Evolutionary conservation across 1,140 invertebrate genomes (phyloP), one percentile per base, ranked within the genome.

Genomic region (Leptinotarsa undecemlineata): DNA sequence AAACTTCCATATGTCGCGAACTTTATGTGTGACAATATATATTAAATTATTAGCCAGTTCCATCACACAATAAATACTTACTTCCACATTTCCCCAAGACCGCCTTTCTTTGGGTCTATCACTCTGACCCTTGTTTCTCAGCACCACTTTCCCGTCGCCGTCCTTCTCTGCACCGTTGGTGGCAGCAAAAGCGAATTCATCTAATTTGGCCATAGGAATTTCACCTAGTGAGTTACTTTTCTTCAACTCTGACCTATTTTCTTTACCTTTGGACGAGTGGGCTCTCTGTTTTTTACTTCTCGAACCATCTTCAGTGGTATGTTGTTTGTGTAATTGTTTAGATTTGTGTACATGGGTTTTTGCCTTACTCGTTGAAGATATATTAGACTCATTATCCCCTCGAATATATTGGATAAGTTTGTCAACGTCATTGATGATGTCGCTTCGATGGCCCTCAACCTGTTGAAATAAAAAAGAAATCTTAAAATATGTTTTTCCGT

Each of bases 191-290:
- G 72, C 71, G 70, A 84, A 84, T 81, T 93, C 91, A 79, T 91
- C 90, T 21, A 92, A 84, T 84, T 90, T 92, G 15, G 89, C 90
- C 70, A 89, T 90, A 3, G 91, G 91, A 74, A 92, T 89, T 84
- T 93, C 92, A 83, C 92, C 92, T 48, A 93, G 82, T 14, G 90
- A 92, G 78, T 90, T 90, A 60, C 90, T 89, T 76, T 91, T 90
- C 81, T 91, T 89, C 57, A 90, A 80, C 60, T 87, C 84, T 19
- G 85, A 82, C 8, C 42, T 78, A 71, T n/a, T 48, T 20, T 77
- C 72, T 21, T 77, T 77, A 61, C 64, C 71, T 62, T 81, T 78
- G 51, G 72, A 73, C 1, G 76, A 75, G 48, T 77, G 76, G 1
- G 76, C 74, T 19, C 73, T 72, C 42, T 73, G 72, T 61, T 74